Evolutionary conservation across 2,113 vertebrate genomes (phyloP).

Genomic region (Protomyctophum bolini): DNA sequence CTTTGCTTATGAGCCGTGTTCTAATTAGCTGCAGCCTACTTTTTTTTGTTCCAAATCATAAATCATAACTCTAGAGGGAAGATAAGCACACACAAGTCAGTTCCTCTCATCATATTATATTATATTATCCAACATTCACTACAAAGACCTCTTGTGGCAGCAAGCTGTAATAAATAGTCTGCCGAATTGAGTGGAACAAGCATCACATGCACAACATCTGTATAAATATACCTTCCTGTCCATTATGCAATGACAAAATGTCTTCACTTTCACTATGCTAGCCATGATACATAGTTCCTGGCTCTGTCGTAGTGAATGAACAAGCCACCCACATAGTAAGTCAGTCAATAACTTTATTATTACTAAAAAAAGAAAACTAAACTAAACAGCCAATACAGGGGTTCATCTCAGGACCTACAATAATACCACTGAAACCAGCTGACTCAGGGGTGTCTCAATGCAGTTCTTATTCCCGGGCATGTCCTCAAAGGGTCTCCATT

Average conservation of each 20-base stretch:
- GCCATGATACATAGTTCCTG: conserved; percentile 44
- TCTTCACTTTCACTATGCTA: conserved; percentile 56
- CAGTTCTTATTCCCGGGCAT: conserved; percentile 71
- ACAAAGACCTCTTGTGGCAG: conserved; percentile 60
- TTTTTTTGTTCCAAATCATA: conserved; percentile 52
- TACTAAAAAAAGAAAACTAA: conserved; percentile 33
- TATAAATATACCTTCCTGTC: conserved; percentile 44
- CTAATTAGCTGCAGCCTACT: conserved; percentile 31
- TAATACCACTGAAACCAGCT: conserved; percentile 70
- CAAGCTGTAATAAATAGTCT: conserved; percentile 37
- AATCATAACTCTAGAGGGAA: conserved; percentile 43
- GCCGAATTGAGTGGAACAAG: conserved; percentile 47
- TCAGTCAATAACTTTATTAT: conserved; percentile 35
- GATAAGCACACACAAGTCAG: conserved; percentile 65
- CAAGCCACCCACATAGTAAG: conserved; percentile 62
- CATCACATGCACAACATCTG: conserved; percentile 35
- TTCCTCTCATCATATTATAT: conserved; percentile 42
- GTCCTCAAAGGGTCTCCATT: conserved; percentile 80
- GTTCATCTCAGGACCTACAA: conserved; percentile 77
- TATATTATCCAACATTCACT: conserved; percentile 9
- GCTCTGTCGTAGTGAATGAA: conserved; percentile 62
- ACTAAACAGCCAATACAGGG: conserved; percentile 68
- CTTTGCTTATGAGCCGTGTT: conserved; percentile 33
- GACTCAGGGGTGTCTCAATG: conserved; percentile 78
- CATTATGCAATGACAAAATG: conserved; percentile 68